Evolutionary conservation across 2,888 invertebrate genomes (phyloP).

Genomic region (Pollenia angustigena): DNA sequence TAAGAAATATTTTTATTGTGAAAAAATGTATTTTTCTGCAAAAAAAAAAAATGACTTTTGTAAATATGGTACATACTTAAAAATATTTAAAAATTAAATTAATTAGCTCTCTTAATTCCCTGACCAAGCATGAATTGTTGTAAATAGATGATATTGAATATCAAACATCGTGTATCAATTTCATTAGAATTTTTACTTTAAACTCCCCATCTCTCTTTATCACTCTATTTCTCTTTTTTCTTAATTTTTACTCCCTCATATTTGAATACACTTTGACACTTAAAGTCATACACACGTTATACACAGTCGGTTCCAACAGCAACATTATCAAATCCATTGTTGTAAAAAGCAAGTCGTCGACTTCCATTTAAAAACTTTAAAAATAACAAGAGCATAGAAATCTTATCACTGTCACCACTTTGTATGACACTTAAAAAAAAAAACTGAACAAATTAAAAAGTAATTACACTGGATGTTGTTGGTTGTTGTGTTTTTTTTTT

Average conservation of each 20-base stretch:
- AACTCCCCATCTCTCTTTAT: neutral
- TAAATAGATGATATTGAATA: slow-evolving; percentile 40
- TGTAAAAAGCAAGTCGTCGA: neutral
- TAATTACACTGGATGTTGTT: slow-evolving; percentile 66
- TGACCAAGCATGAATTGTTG: slow-evolving; percentile 10
- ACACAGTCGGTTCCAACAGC: slow-evolving; percentile 26
- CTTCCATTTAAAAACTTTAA: slow-evolving; percentile 33
- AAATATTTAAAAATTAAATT: neutral
- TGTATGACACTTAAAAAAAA: slow-evolving; percentile 53
- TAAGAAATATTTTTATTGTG: no score
- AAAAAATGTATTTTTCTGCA: no score
- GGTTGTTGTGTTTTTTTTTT: neutral
- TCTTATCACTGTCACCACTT: slow-evolving; percentile 62
- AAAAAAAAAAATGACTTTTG: neutral
- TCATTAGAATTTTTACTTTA: slow-evolving; percentile 12
- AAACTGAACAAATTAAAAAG: slow-evolving; percentile 67
- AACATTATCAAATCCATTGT: slow-evolving; percentile 9
- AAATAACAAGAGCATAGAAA: slow-evolving; percentile 48
- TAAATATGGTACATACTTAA: no score
- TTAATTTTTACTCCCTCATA: neutral
- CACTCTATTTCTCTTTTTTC: neutral
- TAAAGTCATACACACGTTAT: neutral
- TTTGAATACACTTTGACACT: slow-evolving; percentile 47
- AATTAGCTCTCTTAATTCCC: neutral
- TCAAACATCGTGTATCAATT: slow-evolving; percentile 53